Conservation (phyloP, 2,797 vertebrate species). For the Tapirus indicus region DNA sequence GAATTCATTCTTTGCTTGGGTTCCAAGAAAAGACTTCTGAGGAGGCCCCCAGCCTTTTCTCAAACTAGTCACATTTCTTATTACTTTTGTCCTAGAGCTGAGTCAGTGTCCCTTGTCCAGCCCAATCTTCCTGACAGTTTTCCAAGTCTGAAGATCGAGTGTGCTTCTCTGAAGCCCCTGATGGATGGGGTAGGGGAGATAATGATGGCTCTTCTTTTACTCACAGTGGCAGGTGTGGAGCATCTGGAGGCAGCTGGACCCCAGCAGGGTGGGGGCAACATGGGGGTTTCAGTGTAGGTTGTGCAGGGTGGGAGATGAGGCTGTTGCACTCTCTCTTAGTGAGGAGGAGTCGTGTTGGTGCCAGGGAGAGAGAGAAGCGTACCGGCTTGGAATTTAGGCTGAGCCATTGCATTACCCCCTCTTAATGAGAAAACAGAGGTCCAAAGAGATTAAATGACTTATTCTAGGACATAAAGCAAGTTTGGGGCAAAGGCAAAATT, state of each 20-base stretch:
- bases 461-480: not conserved
- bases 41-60: not conserved
- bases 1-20: not conserved
- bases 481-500: not conserved
- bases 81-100: not conserved
- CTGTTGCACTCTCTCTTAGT: not conserved
- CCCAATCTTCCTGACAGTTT: not conserved
- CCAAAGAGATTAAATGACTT: not conserved
- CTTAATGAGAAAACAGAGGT: not conserved
- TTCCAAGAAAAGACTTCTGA: not conserved
- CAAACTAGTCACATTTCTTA: not conserved
- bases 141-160: not conserved
- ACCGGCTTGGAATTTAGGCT: not conserved
- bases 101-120: not conserved
- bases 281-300: not conserved
- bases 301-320: not conserved
- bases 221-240: not conserved
- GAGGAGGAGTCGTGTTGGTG: not conserved
- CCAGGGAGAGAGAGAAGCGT: not conserved
- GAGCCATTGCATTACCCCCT: accelerated
- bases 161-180: not conserved
- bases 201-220: not conserved
- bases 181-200: not conserved
- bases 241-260: not conserved
- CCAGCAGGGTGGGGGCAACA: not conserved